Evolutionary conservation across 2,888 invertebrate genomes (phyloP).

Genomic region (Hermaeophaga mercurialis): DNA sequence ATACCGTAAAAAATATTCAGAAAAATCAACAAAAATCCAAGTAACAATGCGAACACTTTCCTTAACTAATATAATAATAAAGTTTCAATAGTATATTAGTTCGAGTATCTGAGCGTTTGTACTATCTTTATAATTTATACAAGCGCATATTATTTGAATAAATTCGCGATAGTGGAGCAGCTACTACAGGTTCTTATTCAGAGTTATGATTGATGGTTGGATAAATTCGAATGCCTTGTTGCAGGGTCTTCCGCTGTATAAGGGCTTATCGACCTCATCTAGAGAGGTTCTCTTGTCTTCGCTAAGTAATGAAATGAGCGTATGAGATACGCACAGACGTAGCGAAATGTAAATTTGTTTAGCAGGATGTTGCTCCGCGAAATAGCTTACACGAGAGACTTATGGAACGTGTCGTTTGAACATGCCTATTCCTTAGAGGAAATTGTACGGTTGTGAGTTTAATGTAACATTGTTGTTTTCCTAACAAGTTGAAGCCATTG

Average conservation of each 20-base stretch:
- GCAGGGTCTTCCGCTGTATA: constrained; percentile 4
- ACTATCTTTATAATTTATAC: too few species aligned
- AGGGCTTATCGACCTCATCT: constrained; percentile 12
- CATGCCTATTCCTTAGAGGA: constrained; percentile 5
- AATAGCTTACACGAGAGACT: constrained; percentile 11
- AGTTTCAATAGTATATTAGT: too few species aligned
- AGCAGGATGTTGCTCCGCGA: constrained; percentile 12
- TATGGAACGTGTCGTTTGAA: not conserved
- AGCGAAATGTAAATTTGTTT: constrained; percentile 22
- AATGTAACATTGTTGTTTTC: constrained; percentile 1
- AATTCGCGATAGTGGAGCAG: not conserved
- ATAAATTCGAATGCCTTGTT: constrained; percentile 3
- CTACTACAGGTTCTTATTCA: not conserved
- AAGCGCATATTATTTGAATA: too few species aligned
- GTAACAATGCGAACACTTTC: too few species aligned
- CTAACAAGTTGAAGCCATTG: not conserved
- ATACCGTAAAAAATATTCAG: too few species aligned
- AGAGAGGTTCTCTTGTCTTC: not conserved
- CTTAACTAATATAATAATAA: too few species aligned
- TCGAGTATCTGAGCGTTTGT: too few species aligned
- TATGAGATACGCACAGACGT: constrained; percentile 19
- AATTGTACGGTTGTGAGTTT: constrained; percentile 1
- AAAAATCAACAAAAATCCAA: too few species aligned
- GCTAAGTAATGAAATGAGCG: constrained; percentile 14
- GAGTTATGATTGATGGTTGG: constrained; percentile 17